Percentiles rank a stretch among this genome's conserved stretches.
phyloP scores from a whole-genome alignment of 2,888 invertebrate species.

The Tethea ocularis region DNA sequence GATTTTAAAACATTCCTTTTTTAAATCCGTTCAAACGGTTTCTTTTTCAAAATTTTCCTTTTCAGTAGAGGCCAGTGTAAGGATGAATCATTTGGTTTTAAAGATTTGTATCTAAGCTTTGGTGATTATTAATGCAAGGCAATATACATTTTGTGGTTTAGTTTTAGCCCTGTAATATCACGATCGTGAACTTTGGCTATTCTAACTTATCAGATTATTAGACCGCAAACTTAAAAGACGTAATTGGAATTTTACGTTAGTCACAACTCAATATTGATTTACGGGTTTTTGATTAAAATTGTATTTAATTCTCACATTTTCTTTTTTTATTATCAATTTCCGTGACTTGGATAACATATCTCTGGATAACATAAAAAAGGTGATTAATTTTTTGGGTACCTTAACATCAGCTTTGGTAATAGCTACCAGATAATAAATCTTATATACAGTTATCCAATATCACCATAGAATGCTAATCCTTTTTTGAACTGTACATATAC shows the following conservation, averaged over 20 bases:
- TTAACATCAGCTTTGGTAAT: no score
- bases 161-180: neutral
- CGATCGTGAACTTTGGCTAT: neutral
- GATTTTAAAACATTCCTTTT: conserved; percentile 36
- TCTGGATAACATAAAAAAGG: no score
- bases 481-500: neutral
- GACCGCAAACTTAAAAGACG: neutral
- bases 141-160: conserved; percentile 13
- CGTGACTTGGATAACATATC: no score
- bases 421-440: no score
- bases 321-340: neutral
- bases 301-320: neutral
- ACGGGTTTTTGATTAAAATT: neutral
- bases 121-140: conserved; percentile 20
- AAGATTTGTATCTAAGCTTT: conserved; percentile 13
- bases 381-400: no score
- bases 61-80: conserved; percentile 42
- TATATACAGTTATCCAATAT: neutral
- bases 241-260: neutral
- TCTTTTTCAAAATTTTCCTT: conserved; percentile 41
- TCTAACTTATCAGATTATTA: neutral
- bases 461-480: neutral
- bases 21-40: conserved; percentile 25
- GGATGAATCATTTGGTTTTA: conserved; percentile 15
- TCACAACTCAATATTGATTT: neutral